phyloP scores from a whole-genome alignment of 1,140 invertebrate genomes.

The Heliothis virescens region DNA sequence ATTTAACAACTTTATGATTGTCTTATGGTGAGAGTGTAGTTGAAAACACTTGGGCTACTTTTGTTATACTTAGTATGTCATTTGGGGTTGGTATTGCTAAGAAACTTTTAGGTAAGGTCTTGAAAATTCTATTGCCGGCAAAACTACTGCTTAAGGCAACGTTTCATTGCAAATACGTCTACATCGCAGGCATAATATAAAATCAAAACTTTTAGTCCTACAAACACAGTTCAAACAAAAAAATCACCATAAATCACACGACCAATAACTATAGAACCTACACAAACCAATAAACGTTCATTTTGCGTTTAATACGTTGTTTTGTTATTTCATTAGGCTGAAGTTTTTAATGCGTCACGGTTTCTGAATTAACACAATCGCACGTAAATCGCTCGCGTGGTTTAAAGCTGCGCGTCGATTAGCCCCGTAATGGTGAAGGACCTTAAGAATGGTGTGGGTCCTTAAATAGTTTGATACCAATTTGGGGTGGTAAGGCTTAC shows the following conservation, averaged over 20 bases:
- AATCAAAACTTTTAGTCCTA: no score
- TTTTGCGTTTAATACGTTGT: slow-evolving; percentile 48
- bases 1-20: not conserved
- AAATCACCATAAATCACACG: slow-evolving; percentile 18
- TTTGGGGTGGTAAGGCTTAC: not conserved
- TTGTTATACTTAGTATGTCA: no score
- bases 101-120: no score
- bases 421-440: slow-evolving; percentile 51
- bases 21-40: not conserved
- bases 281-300: slow-evolving; percentile 43
- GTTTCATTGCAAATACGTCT: no score
- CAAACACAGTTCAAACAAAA: not conserved
- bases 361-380: slow-evolving; percentile 54
- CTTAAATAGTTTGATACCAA: slow-evolving; percentile 35
- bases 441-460: slow-evolving; percentile 12
- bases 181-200: no score
- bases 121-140: no score
- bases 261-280: slow-evolving; percentile 26
- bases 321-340: slow-evolving; percentile 51
- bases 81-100: no score
- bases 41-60: no score
- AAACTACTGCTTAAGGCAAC: no score
- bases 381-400: slow-evolving; percentile 52
- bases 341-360: slow-evolving; percentile 56
- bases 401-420: slow-evolving; percentile 53